phyloP scores from a whole-genome alignment of 2,888 invertebrate genomes.

The Pseudococcus longispinus region DNA sequence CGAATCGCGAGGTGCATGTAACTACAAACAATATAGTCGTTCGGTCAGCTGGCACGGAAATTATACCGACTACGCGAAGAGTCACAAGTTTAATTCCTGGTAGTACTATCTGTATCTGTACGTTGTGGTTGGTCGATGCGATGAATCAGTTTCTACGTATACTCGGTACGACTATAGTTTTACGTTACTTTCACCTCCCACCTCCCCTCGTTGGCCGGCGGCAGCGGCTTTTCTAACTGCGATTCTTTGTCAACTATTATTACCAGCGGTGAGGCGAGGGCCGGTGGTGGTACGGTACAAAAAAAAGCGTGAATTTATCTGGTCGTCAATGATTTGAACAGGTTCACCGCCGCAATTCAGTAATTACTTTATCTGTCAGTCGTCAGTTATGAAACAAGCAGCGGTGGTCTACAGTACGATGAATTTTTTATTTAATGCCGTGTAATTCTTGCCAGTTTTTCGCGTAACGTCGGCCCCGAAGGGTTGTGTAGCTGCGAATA shows the following conservation, averaged over 20 bases:
- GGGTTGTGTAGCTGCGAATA: constrained; percentile 31
- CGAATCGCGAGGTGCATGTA: not conserved
- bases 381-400: constrained; percentile 47
- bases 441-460: constrained; percentile 52
- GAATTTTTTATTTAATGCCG: constrained; percentile 35
- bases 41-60: constrained; percentile 51
- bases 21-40: not conserved
- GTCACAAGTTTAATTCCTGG: constrained; percentile 49
- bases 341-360: constrained; percentile 52
- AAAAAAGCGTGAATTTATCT: constrained; percentile 49
- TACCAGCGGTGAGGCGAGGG: not conserved
- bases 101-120: not conserved
- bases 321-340: constrained; percentile 53
- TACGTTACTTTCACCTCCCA: not conserved
- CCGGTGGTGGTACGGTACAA: not conserved
- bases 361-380: constrained; percentile 51
- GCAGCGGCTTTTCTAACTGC: not conserved
- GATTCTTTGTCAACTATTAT: constrained; percentile 26
- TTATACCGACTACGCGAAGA: constrained; percentile 15
- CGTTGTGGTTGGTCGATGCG: constrained; percentile 19
- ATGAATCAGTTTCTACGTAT: constrained; percentile 45
- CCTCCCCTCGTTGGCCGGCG: not conserved
- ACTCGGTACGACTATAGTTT: not conserved
- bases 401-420: constrained; percentile 17
- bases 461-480: constrained; percentile 44